A percentile compares a stretch with the other conserved stretches of the same genome.
Conservation (phyloP, 2,113 vertebrate genomes). For the Phocoena sinus region DNA sequence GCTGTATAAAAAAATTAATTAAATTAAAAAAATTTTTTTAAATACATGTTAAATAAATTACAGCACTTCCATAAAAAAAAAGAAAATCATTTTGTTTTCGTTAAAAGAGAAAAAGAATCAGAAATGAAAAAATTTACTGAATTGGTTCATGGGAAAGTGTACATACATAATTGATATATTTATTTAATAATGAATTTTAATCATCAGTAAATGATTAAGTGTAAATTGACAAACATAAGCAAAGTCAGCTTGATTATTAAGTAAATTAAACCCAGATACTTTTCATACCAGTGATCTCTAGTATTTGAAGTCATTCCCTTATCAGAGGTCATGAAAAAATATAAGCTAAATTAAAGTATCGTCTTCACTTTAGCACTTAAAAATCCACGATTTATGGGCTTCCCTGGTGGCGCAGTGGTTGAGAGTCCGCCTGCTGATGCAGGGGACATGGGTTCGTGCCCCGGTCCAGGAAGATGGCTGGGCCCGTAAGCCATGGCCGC, state of each 20-base stretch:
- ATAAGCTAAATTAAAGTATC: neutral
- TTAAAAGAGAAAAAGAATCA: neutral
- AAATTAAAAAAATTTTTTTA: too few relatives aligned
- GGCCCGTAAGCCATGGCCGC: too few relatives aligned
- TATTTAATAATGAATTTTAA: neutral
- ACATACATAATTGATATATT: neutral
- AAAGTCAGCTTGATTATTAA: neutral
- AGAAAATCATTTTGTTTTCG: neutral
- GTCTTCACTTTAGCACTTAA: neutral
- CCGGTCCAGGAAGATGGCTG: too few relatives aligned
- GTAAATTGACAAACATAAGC: neutral
- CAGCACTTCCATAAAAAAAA: too few relatives aligned
- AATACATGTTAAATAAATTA: too few relatives aligned
- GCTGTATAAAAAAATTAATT: too few relatives aligned
- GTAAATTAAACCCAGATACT: neutral
- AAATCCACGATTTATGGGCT: neutral
- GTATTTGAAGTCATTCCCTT: neutral
- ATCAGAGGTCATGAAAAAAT: neutral
- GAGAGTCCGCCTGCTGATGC: too few relatives aligned
- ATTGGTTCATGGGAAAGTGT: neutral
- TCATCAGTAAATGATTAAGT: neutral
- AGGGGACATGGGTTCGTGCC: too few relatives aligned
- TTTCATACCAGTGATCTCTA: neutral
- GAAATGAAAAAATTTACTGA: neutral
- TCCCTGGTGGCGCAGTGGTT: too few relatives aligned